Evolutionary conservation across 2,797 vertebrate genomes (phyloP), one percentile per base, ranked within the genome.

Genomic region (Cryptoblepharus egeriae): DNA sequence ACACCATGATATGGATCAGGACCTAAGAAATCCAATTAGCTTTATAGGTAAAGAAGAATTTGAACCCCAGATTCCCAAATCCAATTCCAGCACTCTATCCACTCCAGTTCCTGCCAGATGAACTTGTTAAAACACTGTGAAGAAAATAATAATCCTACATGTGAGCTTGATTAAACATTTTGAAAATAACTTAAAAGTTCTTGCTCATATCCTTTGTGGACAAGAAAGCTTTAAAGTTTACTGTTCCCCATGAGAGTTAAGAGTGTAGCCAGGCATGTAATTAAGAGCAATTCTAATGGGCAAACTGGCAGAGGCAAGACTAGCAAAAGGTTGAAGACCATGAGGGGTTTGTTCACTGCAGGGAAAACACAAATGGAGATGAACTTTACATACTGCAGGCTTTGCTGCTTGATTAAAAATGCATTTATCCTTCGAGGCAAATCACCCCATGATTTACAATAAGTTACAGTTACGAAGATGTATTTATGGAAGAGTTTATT

Each of bases 331-430:
- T 91, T 84, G 22, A 18, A 20, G 88, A 87, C 90, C 88, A 22
- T 0, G 20, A 86, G 91, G 88, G 84, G 85, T 69, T 42, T 90
- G 81, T 79, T 91, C 83, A 90, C 89, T 75, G 75, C 64, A 85
- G 75, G 74, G 84, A 87, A 79, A 77, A 63, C 85, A 90, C 90
- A 91, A 89, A 93, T 90, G 90, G 79, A 82, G 89, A 84, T 92
- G 91, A 95, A 93, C 94, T 93, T 93, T 83, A 86, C 88, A 90
- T 86, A 84, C 79, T 58, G 74, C 83, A 80, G 76, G 90, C 85
- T 86, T 92, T 92, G 85, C 87, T 79, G 92, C 92, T 89, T 95
- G 94, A 94, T 95, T 94, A 93, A 91, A 95, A 95, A 89, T 74
- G 90, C 93, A 92, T 87, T 94, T 92, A 88, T 92, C 93, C 91